Evolutionary conservation across 2,797 vertebrate genomes (phyloP).

Genomic region (Intellagama lesueurii): DNA sequence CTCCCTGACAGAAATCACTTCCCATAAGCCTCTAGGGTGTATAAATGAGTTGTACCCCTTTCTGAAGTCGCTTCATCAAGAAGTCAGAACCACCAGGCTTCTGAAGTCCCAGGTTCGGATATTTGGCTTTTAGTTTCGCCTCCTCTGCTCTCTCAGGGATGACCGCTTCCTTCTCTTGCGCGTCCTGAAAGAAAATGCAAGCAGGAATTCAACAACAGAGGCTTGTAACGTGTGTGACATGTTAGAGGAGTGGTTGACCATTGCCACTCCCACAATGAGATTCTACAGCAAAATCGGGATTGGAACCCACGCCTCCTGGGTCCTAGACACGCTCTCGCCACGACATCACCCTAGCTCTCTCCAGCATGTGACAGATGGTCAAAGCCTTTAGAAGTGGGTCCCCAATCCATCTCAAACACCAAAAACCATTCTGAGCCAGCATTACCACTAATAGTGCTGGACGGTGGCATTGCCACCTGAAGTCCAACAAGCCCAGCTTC

Average conservation of each 20-base stretch:
- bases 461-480: background rate
- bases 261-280: no score
- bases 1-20: background rate
- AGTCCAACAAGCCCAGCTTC: background rate
- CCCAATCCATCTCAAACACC: background rate
- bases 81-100: constrained; percentile 95
- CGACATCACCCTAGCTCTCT: no score
- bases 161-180: constrained; percentile 88
- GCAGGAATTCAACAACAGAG: background rate
- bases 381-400: no score
- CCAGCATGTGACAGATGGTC: no score
- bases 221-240: no score
- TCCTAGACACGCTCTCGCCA: no score
- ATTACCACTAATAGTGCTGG: background rate
- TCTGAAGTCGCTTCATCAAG: constrained; percentile 97
- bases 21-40: accelerated
- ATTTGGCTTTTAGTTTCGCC: constrained; percentile 94
- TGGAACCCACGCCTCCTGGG: no score
- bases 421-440: background rate
- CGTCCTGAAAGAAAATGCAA: constrained; percentile 81
- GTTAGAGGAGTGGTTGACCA: no score
- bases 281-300: no score
- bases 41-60: constrained; percentile 81
- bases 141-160: constrained; percentile 91
- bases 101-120: constrained; percentile 87